Base-by-base conservation (phyloP, 1,140 invertebrate species). In the Megathymus violae region DNA sequence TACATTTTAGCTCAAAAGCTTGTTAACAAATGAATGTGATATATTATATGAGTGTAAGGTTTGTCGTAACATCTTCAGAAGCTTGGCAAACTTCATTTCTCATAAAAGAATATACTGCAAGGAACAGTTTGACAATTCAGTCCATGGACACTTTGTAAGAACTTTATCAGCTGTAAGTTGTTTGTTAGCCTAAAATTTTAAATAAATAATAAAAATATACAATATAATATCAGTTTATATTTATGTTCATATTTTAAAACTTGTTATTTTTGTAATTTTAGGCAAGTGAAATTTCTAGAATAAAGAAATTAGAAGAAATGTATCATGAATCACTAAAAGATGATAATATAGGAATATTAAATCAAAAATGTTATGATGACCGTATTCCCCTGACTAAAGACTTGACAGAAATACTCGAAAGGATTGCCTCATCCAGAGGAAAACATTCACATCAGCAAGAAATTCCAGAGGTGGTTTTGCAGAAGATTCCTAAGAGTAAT, bases 1-100 rank as follows among this genome's bases (percentile, higher is more conserved):
- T 48, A 31, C 43, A 64, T 31, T 67, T 91, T 92, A 96, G 94
- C 92, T 97, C 11, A 93, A 94, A 67, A 89, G 93, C 43, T 82
- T 97, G 34, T 87, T 98, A 4, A 87, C 93, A 10, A 93, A 95
- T 78, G 96, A 97, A 92, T 97, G 96, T 92, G 95, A 96, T 80
- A 82, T 97, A 40, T 93, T 98, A 69, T 95, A 96, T 78, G 97
- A 98, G 85, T 98, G 97, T 83, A 95, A 95, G 83, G 93, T 96
- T 17, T 98, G 97, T 82, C 91, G 94, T n/a, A 97, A 94, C 80
- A 92, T 98, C 71, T 97, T 97, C 85, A 93, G 97, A 73, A 96
- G 95, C 76, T 88, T 97, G 60, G 93, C 94, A 0, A 97, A 97
- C 88, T 96, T 97, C 76, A 93, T 97, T 64, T 95, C 95, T 38